Conservation (phyloP, 2,797 vertebrate genomes). For the Triplophysa bombifrons region DNA sequence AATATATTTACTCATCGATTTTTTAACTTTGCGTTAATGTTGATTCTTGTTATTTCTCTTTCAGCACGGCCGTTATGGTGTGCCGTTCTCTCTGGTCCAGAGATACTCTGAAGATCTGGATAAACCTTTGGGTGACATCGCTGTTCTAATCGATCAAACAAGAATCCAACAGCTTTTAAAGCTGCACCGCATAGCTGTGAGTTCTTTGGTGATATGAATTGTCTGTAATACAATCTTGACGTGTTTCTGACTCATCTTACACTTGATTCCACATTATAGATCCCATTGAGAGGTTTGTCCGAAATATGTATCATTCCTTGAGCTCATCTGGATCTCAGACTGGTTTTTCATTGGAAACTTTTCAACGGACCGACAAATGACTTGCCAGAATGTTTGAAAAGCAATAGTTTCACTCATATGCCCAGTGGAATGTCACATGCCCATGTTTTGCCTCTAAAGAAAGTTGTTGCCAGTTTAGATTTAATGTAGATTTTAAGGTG, state of each 20-base stretch:
- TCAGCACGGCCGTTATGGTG: conserved; percentile 81
- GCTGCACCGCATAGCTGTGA: conserved; percentile 82
- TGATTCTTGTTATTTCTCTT: not conserved
- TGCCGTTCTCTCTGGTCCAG: conserved; percentile 81
- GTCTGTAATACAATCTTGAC: not conserved
- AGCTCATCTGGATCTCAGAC: conserved; percentile 71
- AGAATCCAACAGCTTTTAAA: conserved; percentile 79
- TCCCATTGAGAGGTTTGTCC: conserved; percentile 83
- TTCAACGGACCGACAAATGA: not conserved
- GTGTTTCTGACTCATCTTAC: not conserved
- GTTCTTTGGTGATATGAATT: conserved; percentile 42
- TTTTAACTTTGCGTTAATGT: no score
- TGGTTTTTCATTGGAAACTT: conserved; percentile 59
- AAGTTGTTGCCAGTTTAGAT: not conserved
- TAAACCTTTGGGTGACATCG: conserved; percentile 76
- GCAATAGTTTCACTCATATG: not conserved
- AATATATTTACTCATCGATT: no score
- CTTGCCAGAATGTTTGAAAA: not conserved
- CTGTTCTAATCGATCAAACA: conserved; percentile 79
- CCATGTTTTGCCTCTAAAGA: not conserved
- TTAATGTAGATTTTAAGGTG: not conserved
- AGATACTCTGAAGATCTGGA: conserved; percentile 83
- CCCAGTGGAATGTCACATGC: not conserved
- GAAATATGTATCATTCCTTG: conserved; percentile 79
- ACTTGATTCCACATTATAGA: conserved; percentile 66